Conservation (phyloP, 64 coral and sea anemone species). For the Stichodactyla helianthus region DNA sequence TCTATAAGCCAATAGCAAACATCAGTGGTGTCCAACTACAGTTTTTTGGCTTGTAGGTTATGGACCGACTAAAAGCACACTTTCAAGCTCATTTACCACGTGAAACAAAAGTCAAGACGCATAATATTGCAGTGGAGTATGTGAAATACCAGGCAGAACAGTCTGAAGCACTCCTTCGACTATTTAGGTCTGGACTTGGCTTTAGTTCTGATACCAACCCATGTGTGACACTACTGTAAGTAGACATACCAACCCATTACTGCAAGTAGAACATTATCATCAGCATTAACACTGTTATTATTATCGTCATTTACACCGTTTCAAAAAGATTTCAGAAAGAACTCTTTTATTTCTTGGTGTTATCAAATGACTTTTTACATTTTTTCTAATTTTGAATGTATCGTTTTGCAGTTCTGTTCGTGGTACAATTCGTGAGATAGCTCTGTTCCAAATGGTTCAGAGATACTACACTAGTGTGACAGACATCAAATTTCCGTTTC, state of each 20-base stretch:
- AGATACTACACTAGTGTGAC: constrained; percentile 63
- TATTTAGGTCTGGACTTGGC: constrained; percentile 71
- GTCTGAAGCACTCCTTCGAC: constrained; percentile 65
- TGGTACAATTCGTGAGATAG: constrained; percentile 72
- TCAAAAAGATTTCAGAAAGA: too few relatives aligned
- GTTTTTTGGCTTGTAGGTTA: constrained; percentile 22
- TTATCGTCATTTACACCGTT: too few relatives aligned
- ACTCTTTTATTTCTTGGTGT: too few relatives aligned
- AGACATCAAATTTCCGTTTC: constrained; percentile 68
- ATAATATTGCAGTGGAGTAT: constrained; percentile 79
- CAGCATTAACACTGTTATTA: too few relatives aligned
- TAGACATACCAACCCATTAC: background rate
- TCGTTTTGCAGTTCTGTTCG: constrained; percentile 42
- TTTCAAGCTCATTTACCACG: constrained; percentile 69
- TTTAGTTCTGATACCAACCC: constrained; percentile 74
- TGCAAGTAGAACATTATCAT: too few relatives aligned
- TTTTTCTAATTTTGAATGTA: background rate
- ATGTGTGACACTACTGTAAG: constrained; percentile 63
- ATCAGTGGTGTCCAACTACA: background rate
- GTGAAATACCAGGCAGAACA: constrained; percentile 68
- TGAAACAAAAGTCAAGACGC: constrained; percentile 61
- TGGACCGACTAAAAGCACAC: constrained; percentile 62
- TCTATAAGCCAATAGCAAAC: too few relatives aligned
- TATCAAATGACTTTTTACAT: background rate
- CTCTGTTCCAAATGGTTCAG: constrained; percentile 76